A percentile compares a stretch with the other conserved stretches of the same genome.
These are phyloP conservation scores for Anabacerthia variegaticeps DNA, from an alignment of 2,797 vertebrate genomes.

Conservation along the genomic window DNA sequence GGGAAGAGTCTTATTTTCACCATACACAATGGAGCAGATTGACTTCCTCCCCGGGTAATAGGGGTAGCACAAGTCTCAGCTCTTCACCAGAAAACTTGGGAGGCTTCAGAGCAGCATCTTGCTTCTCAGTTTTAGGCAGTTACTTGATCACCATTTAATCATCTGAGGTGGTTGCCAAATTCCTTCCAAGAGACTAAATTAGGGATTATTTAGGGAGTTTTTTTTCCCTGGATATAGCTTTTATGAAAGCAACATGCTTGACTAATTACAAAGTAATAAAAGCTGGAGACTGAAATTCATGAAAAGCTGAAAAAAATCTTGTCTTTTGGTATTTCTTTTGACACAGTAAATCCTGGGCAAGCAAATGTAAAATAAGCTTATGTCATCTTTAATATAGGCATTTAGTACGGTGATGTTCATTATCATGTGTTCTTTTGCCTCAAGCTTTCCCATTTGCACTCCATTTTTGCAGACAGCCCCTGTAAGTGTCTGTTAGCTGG, in stretches of 20 bases:
- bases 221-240: neutral
- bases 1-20: neutral
- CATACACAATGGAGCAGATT: neutral
- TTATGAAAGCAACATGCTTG: neutral
- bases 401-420: neutral
- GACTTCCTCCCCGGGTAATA: neutral
- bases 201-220: neutral
- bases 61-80: neutral
- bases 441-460: neutral
- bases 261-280: neutral
- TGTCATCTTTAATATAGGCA: neutral
- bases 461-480: neutral
- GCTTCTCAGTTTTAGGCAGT: neutral
- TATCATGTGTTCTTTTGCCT: neutral
- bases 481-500: neutral
- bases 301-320: neutral
- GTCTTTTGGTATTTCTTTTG: neutral
- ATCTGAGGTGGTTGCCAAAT: neutral
- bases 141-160: neutral
- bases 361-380: neutral
- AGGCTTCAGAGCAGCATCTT: neutral
- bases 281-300: neutral
- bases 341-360: neutral
- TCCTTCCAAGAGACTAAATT: neutral
- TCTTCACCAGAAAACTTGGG: neutral